These are phyloP conservation scores for Lasioglossum oenotherae DNA, from an alignment of 2,888 invertebrate genomes.

Conservation along the genomic window DNA sequence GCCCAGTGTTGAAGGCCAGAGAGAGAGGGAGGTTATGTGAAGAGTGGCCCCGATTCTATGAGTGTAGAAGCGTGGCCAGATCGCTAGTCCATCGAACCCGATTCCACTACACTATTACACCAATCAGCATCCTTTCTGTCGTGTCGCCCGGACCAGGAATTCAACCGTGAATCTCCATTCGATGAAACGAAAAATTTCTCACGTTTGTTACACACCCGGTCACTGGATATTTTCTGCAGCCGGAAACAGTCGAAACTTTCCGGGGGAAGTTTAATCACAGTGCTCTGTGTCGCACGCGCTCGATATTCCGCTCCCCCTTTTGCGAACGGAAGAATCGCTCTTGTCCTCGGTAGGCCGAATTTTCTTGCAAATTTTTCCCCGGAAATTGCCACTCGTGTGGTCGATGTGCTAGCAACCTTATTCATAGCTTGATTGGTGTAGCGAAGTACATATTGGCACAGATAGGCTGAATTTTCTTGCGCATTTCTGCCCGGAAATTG, in stretches of 20 bases:
- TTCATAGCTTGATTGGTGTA: background rate
- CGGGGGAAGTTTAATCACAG: conserved; percentile 15
- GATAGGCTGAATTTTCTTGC: too few species aligned
- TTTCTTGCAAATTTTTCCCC: background rate
- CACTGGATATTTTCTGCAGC: background rate
- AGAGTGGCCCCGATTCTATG: conserved; percentile 42
- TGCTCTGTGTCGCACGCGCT: background rate
- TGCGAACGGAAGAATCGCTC: background rate
- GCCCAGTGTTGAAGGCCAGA: background rate
- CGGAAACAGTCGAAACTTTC: background rate
- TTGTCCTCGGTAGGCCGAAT: background rate
- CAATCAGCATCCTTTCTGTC: conserved; percentile 61
- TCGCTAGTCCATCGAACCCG: conserved; percentile 47
- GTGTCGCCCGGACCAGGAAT: conserved; percentile 46
- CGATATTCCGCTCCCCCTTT: background rate
- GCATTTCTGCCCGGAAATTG: too few species aligned
- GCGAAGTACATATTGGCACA: background rate
- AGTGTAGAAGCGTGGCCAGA: conserved; percentile 24
- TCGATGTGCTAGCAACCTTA: background rate
- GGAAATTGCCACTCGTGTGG: background rate
- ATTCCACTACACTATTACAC: conserved; percentile 51
- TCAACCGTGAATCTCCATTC: conserved; percentile 57
- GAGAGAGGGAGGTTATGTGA: conserved; percentile 12
- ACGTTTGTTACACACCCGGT: conserved; percentile 18
- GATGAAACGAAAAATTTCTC: conserved; percentile 61